These are phyloP conservation scores for Mormyrus hasselquistii DNA, from an alignment of 2,797 vertebrate species.

Conservation along the genomic window DNA sequence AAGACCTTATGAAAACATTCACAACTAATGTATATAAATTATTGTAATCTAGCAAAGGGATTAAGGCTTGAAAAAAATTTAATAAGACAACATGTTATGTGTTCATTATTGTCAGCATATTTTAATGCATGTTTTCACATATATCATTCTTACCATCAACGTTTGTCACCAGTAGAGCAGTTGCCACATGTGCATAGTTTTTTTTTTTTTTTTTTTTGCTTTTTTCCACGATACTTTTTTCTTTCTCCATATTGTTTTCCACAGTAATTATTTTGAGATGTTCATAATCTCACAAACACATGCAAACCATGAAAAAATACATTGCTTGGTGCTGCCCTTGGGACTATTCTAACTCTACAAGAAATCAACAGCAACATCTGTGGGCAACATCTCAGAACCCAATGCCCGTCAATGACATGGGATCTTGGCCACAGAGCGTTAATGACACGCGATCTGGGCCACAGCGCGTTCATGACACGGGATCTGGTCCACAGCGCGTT, in stretches of 20 bases:
- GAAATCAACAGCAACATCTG: neutral
- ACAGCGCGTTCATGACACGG: too few relatives aligned
- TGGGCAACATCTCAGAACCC: neutral
- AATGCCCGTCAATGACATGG: too few relatives aligned
- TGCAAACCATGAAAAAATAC: constrained; percentile 39
- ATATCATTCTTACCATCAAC: neutral
- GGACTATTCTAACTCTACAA: neutral
- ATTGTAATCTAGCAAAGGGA: neutral
- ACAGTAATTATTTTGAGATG: constrained; percentile 47
- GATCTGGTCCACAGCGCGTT: too few relatives aligned
- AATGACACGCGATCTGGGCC: too few relatives aligned
- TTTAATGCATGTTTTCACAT: neutral
- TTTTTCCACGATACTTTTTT: neutral
- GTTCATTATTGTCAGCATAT: neutral
- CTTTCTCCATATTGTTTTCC: neutral
- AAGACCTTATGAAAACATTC: neutral
- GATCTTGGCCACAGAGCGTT: too few relatives aligned
- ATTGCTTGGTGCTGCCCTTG: constrained; percentile 42
- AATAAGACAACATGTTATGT: neutral
- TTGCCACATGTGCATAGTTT: neutral
- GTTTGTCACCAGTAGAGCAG: neutral
- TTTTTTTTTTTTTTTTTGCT: neutral
- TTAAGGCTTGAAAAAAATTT: neutral
- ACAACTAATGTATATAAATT: neutral
- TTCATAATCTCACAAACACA: constrained; percentile 51